These are phyloP conservation scores for Agrilus planipennis DNA, from an alignment of 1,140 invertebrate genomes.

Conservation along the genomic window DNA sequence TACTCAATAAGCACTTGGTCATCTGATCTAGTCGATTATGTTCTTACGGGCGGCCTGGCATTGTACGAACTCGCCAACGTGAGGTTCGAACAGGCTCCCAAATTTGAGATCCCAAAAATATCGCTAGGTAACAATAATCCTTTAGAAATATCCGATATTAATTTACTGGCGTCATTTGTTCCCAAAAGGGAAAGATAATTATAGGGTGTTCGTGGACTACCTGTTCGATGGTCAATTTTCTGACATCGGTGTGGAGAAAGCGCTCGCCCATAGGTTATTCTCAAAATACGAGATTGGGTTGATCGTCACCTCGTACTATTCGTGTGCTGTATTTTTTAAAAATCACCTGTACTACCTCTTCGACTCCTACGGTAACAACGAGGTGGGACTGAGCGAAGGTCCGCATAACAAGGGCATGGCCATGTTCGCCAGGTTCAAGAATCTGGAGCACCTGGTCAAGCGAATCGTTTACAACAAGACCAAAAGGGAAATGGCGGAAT, in stretches of 20 bases:
- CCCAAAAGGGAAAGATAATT: constrained; percentile 23
- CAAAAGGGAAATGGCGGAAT: constrained; percentile 22
- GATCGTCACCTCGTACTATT: constrained; percentile 38
- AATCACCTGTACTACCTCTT: constrained; percentile 39
- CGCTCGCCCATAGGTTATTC: constrained; percentile 26
- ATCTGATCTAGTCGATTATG: constrained; percentile 36
- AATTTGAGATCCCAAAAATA: constrained; percentile 25
- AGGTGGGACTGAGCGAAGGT: constrained; percentile 37
- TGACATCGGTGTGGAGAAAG: constrained; percentile 19
- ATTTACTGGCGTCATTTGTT: constrained; percentile 11
- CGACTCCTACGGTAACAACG: constrained; percentile 36
- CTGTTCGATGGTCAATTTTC: constrained; percentile 20
- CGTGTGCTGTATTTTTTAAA: constrained; percentile 38
- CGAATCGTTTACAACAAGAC: constrained; percentile 32
- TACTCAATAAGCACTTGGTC: constrained; percentile 39
- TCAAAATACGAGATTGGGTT: constrained; percentile 36
- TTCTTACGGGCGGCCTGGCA: constrained; percentile 36
- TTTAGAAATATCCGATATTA: too few relatives aligned
- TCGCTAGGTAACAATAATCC: not conserved
- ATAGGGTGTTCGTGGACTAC: constrained; percentile 21
- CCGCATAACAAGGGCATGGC: constrained; percentile 32
- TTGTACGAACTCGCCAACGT: constrained; percentile 33
- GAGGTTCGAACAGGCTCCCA: constrained; percentile 29
- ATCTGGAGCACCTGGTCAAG: constrained; percentile 29
- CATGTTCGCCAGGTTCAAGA: constrained; percentile 36